Evolutionary conservation across 1,140 invertebrate species (phyloP), one percentile per base, ranked within the genome.

Genomic region (Colletes gigas): DNA sequence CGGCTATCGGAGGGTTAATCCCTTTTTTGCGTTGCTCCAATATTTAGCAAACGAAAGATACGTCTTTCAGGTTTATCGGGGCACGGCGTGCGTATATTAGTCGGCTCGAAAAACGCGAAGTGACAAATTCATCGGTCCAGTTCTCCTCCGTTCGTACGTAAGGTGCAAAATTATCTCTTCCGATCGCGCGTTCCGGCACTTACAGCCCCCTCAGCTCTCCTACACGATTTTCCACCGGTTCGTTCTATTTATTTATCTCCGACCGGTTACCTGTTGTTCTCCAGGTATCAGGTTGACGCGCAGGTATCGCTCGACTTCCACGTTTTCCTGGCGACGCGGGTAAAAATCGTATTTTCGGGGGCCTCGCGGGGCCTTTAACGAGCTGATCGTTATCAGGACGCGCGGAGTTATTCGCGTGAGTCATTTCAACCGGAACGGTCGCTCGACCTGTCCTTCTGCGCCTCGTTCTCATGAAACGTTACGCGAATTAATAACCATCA

Each of bases 341-440:
- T 9, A 10, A 57, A 88, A 89, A 83, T 82, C 84, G 83, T 88
- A 91, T 91, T 91, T 78, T 91, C 85, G 87, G 89, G 71, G 69
- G 67, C 44, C 30, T 62, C 73, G 71, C 76, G 74, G 83, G 50
- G 83, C 89, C 87, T 89, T 88, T 93, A 93, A 93, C 92, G 91
- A 93, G 92, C 91, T 92, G 92, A 93, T 93, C 84, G 60, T 81
- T 92, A 93, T 93, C 92, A 70, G 12, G 80, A 47, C 67, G 21
- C 55, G 73, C 82, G 63, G 81, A 80, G 83, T 81, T 84, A 89
- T 86, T 85, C 89, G 78, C 89, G 88, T 91, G 91, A 92, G 87
- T 92, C 89, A 93, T 90, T 92, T 90, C 81, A 83, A 72, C 30
- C 54, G 74, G 44, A 55, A 77, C 62, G 59, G 41, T 71, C 75